Base-by-base conservation (phyloP, 2,888 invertebrate genomes). In the Azorinus chamasolen region DNA sequence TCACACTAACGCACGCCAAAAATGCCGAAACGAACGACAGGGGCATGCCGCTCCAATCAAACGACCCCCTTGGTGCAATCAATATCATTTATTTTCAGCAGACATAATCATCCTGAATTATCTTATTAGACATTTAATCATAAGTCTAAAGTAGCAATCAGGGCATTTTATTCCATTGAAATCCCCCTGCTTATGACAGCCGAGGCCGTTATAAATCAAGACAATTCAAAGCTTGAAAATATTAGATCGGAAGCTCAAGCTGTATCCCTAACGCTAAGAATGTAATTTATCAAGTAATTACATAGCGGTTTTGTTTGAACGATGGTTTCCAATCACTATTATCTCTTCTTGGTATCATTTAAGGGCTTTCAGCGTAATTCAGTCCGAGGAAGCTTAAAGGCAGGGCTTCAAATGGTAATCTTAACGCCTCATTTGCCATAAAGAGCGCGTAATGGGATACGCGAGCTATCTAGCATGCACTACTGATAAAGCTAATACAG, bases 231-330 rank as follows among this genome's bases (percentile, higher is more conserved):
- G 51, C 65, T 63, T 78, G 59, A 59, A 77, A 77, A 73, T 69
- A 69, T 65, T 71, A 63, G 54, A 73, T 69, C 68, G 78, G 62
- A 78, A 78, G 65, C 78, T 50, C 48, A 59, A 32, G 50, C 55
- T 51, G 69, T 54, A 75, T 68, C 63, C 50, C 46, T 53, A 54
- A 59, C 57, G 65, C 73, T 62, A 70, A 73, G 75, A 76, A 76
- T 73, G 76, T 62, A 80, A 80, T 80, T 80, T 73, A 80, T 80
- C 80, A 80, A 76, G 80, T 75, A 80, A 80, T 76, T 80, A 76
- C 73, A 80, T 80, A 70, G 80, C 70, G 70, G 80, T 80, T 80
- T 72, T 76, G 80, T 80, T 80, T 80, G 80, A 76, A 76, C 70
- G 80, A 62, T 57, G 53, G 59, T 54, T 54, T 61, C 73, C 80